phyloP scores from a whole-genome alignment of 2,113 vertebrate genomes.

The Lepidothrix coronata region DNA sequence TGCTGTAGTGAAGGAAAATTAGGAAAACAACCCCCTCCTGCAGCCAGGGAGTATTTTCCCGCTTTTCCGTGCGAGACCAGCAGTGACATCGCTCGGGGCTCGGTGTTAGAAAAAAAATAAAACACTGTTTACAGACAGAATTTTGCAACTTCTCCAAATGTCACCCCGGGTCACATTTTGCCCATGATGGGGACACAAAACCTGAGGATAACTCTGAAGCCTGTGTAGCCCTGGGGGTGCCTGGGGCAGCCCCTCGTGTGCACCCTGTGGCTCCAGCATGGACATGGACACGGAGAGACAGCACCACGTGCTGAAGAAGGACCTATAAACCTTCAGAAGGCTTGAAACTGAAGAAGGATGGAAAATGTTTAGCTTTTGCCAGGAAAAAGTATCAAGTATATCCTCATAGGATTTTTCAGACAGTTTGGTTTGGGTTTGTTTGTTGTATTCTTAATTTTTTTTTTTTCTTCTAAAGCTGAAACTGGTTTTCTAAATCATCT shows the following conservation, averaged over 20 bases:
- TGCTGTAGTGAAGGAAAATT: not conserved
- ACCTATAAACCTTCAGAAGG: not conserved
- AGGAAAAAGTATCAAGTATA: slow-evolving; percentile 60
- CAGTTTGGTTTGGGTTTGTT: slow-evolving; percentile 16
- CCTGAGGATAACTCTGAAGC: not conserved
- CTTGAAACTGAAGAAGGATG: slow-evolving; percentile 50
- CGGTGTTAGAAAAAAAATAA: not conserved
- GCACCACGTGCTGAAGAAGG: not conserved
- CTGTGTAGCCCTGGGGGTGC: not conserved
- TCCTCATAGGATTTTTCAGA: slow-evolving; percentile 29
- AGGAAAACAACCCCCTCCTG: not conserved
- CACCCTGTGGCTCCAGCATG: not conserved
- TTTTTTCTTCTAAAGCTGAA: not conserved
- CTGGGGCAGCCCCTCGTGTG: not conserved
- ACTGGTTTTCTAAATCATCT: slow-evolving; percentile 13
- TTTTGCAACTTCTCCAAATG: slow-evolving; percentile 37
- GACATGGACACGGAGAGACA: not conserved
- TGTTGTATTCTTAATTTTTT: not conserved
- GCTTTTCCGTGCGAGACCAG: not conserved
- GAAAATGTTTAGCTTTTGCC: slow-evolving; percentile 48
- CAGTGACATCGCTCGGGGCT: not conserved
- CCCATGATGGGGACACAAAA: not conserved
- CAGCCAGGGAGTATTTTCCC: slow-evolving; percentile 1
- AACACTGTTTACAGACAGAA: slow-evolving; percentile 18
- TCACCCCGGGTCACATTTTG: not conserved